Evolutionary conservation across 1,140 invertebrate species (phyloP).

Genomic region (Cydia pomonella): DNA sequence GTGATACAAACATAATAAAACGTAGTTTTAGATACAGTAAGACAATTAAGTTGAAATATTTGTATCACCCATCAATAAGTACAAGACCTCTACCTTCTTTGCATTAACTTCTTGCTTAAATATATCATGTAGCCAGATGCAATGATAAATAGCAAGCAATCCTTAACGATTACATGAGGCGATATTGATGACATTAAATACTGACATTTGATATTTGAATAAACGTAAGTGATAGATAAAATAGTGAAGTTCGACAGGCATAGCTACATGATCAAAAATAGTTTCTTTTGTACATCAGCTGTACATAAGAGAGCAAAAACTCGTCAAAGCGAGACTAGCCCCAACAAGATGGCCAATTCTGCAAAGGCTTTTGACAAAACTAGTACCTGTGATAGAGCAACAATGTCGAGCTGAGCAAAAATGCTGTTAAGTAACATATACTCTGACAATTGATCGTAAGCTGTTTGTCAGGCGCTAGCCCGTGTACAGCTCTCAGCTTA

Average conservation of each 20-base stretch:
- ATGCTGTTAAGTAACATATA: too few relatives aligned
- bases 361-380: too few relatives aligned
- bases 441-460: too few relatives aligned
- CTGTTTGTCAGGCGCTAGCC: too few relatives aligned
- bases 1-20: too few relatives aligned
- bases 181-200: constrained; percentile 5
- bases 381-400: too few relatives aligned
- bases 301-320: too few relatives aligned
- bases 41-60: neutral
- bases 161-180: neutral
- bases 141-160: constrained; percentile 29
- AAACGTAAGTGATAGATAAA: neutral
- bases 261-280: neutral
- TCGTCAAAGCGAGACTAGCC: too few relatives aligned
- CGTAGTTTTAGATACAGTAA: neutral
- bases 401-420: too few relatives aligned
- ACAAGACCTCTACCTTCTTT: neutral
- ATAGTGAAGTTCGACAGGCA: neutral
- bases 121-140: constrained; percentile 19
- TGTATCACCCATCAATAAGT: neutral
- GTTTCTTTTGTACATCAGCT: too few relatives aligned
- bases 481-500: too few relatives aligned
- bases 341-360: too few relatives aligned
- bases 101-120: constrained; percentile 13
- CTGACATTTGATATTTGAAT: constrained; percentile 12